A percentile compares a stretch with the other conserved stretches of the same genome.
Evolutionary conservation across 2,797 vertebrate species (phyloP).

Genomic region (Pteropus rufus): DNA sequence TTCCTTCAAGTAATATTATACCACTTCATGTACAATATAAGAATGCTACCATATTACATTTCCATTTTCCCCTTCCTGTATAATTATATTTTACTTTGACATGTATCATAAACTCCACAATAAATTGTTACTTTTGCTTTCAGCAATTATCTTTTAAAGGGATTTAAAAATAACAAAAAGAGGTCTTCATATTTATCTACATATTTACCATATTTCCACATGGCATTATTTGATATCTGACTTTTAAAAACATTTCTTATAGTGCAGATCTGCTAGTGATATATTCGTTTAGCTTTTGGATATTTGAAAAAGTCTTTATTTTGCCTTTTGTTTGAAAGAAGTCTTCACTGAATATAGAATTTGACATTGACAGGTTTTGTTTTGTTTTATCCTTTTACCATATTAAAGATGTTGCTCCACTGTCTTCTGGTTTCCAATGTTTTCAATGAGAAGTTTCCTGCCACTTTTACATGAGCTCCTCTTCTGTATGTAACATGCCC

Average conservation of each 20-base stretch:
- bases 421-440: not conserved
- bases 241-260: not conserved
- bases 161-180: not conserved
- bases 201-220: not conserved
- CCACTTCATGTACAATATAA: not conserved
- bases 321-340: not conserved
- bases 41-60: not conserved
- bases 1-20: not conserved
- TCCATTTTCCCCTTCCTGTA: not conserved
- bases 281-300: not conserved
- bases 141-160: not conserved
- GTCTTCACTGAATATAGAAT: not conserved
- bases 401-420: not conserved
- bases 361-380: not conserved
- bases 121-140: not conserved
- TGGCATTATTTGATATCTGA: not conserved
- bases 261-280: not conserved
- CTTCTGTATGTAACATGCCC: not conserved
- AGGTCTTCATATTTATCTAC: not conserved
- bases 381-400: not conserved
- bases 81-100: not conserved
- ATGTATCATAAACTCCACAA: not conserved
- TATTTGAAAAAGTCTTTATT: not conserved
- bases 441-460: not conserved
- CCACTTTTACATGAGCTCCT: not conserved